These are phyloP conservation scores for Caenorhabditis auriculariae DNA, from an alignment of 2,888 invertebrate genomes.

Conservation along the genomic window DNA sequence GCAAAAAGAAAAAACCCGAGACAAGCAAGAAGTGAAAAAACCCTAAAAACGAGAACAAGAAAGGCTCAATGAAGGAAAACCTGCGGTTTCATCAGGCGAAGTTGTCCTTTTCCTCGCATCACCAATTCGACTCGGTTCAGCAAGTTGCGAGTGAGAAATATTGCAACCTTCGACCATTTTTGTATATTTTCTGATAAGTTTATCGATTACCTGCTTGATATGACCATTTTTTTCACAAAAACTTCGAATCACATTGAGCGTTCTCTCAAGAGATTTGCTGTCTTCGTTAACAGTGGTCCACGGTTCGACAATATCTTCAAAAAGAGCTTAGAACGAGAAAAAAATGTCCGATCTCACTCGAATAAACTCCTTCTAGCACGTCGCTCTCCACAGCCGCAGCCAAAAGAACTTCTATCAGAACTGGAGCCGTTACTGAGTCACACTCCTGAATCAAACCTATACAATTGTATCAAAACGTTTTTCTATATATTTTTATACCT, in stretches of 20 bases:
- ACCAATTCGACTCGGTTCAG: conserved; percentile 28
- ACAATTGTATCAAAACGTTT: conserved; percentile 13
- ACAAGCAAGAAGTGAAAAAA: no score
- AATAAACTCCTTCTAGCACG: background rate
- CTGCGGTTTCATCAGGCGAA: conserved; percentile 12
- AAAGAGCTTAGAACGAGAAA: no score
- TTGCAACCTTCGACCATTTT: conserved; percentile 14
- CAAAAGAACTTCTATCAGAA: background rate
- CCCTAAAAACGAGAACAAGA: no score
- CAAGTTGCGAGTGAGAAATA: conserved; percentile 27
- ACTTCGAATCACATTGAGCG: conserved; percentile 12
- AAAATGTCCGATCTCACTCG: background rate
- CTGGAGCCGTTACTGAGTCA: background rate
- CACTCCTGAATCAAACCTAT: conserved; percentile 1
- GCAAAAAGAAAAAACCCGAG: conserved; percentile 12
- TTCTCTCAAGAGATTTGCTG: conserved; percentile 30
- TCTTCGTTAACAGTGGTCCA: conserved; percentile 38
- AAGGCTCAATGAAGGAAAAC: conserved; percentile 1
- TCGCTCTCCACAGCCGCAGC: conserved; percentile 7
- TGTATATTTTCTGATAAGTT: background rate
- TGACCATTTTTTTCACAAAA: conserved; percentile 14
- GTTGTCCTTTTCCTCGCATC: conserved; percentile 26
- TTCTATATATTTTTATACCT: background rate
- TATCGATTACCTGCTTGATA: conserved; percentile 3
- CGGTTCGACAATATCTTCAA: conserved; percentile 34